Evolutionary conservation across 2,797 vertebrate genomes (phyloP).

Genomic region (Cephalopachus bancanus): DNA sequence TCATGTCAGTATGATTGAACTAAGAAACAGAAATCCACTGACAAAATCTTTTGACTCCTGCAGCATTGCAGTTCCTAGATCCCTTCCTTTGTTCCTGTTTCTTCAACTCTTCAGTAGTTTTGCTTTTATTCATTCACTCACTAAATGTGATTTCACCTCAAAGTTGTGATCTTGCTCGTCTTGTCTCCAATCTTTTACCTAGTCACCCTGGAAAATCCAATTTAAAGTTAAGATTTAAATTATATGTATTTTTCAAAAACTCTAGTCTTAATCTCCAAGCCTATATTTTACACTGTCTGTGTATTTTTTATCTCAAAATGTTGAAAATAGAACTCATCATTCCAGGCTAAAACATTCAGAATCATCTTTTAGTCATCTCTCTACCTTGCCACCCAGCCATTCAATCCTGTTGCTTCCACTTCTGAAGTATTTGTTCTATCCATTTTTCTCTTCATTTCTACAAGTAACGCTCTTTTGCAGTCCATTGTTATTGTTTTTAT

Average conservation of each 20-base stretch:
- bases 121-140: neutral
- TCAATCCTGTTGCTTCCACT: neutral
- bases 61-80: neutral
- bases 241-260: neutral
- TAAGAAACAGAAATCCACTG: neutral
- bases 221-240: neutral
- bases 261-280: neutral
- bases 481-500: neutral
- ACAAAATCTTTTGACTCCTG: neutral
- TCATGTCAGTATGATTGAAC: neutral
- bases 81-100: neutral
- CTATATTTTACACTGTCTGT: neutral
- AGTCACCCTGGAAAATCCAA: neutral
- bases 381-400: neutral
- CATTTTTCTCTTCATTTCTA: constrained; percentile 5
- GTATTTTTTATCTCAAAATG: constrained; percentile 6
- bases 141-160: neutral
- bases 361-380: neutral
- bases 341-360: constrained; percentile 10
- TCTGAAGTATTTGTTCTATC: neutral
- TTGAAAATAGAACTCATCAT: constrained; percentile 38
- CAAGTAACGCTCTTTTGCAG: neutral
- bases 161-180: neutral
- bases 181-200: neutral
- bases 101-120: neutral